Evolutionary conservation across 2,888 invertebrate species (phyloP).

Genomic region (Amblyjoppa proteus): DNA sequence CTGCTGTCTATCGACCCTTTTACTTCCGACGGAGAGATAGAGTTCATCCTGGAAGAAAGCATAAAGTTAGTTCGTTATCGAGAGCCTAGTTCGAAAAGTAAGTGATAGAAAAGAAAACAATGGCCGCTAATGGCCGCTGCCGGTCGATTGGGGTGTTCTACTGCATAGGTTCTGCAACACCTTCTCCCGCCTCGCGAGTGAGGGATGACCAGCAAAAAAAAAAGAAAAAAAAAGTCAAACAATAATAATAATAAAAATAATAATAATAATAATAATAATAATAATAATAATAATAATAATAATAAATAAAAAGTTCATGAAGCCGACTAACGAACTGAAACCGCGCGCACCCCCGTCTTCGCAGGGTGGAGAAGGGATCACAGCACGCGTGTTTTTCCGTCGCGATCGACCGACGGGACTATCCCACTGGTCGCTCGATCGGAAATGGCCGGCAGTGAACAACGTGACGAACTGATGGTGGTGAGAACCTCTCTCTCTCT

Average conservation of each 20-base stretch:
- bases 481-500: constrained; percentile 53
- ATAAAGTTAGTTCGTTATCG: constrained; percentile 24
- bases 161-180: constrained; percentile 19
- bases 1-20: neutral
- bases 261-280: constrained; percentile 17
- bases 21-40: neutral
- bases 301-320: constrained; percentile 43
- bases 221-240: neutral
- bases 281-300: constrained; percentile 7
- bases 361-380: constrained; percentile 14
- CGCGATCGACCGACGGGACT: constrained; percentile 46
- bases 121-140: neutral
- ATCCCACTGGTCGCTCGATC: constrained; percentile 58
- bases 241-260: constrained; percentile 23
- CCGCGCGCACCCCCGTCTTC: constrained; percentile 18
- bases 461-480: constrained; percentile 52
- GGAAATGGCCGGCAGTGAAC: constrained; percentile 66
- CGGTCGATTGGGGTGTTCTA: neutral
- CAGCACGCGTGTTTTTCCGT: constrained; percentile 31
- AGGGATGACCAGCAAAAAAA: constrained; percentile 53
- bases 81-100: constrained; percentile 1
- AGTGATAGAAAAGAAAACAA: neutral
- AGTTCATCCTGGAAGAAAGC: neutral
- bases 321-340: constrained; percentile 41
- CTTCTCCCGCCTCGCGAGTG: neutral